phyloP scores from a whole-genome alignment of 2,888 invertebrate species.

The Cylloceria caligata region DNA sequence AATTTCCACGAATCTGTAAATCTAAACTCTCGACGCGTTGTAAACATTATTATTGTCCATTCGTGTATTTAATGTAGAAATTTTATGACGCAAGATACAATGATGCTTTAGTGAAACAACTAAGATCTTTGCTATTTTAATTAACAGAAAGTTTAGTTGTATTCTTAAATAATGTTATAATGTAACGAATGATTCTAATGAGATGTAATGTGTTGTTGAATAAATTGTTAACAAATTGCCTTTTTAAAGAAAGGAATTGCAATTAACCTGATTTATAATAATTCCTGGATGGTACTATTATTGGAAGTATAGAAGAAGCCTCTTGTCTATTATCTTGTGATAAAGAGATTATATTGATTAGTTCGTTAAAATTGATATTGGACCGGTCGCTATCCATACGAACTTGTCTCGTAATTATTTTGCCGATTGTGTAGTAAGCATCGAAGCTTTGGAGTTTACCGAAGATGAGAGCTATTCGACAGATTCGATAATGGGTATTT shows the following conservation, averaged over 20 bases:
- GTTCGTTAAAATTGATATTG: constrained; percentile 76
- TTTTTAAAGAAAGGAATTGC: constrained; percentile 71
- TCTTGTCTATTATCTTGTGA: constrained; percentile 36
- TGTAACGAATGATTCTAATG: not conserved
- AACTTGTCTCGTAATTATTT: constrained; percentile 32
- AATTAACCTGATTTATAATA: constrained; percentile 82
- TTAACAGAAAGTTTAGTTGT: not conserved
- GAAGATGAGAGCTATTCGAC: not conserved
- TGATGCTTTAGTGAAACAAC: not conserved
- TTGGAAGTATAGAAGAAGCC: not conserved
- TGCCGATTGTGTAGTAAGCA: not conserved
- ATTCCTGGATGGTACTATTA: constrained; percentile 65
- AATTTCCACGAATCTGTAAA: constrained; percentile 33
- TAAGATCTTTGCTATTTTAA: too few species aligned
- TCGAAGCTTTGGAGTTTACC: not conserved
- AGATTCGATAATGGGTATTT: not conserved
- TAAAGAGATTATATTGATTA: constrained; percentile 80
- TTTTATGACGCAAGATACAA: not conserved
- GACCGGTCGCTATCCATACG: constrained; percentile 25
- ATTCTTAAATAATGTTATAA: not conserved
- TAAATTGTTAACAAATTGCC: constrained; percentile 6
- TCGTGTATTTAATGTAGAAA: not conserved
- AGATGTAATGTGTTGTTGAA: constrained; percentile 14
- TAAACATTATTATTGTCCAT: constrained; percentile 75
- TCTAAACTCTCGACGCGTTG: constrained; percentile 71